Conservation (phyloP, 2,888 invertebrate genomes). For the Theretra japonica region DNA sequence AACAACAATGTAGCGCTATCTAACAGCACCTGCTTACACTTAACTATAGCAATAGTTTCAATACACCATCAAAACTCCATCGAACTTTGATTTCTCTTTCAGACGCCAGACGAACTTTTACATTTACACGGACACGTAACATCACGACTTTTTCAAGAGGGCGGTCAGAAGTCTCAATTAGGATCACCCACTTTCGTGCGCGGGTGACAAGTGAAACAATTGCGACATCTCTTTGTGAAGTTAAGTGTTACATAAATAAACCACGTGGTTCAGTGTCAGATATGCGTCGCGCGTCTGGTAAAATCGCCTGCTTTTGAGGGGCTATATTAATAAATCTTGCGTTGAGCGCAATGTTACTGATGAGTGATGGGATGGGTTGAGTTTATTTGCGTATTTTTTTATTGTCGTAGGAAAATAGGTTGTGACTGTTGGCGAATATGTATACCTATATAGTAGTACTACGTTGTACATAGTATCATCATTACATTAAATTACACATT, state of each 20-base stretch:
- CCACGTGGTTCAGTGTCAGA: not conserved
- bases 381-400: too few relatives aligned
- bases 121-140: not conserved
- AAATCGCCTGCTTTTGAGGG: not conserved
- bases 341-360: not conserved
- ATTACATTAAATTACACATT: too few relatives aligned
- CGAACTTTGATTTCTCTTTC: not conserved
- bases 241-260: slow-evolving; percentile 3
- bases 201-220: slow-evolving; percentile 11
- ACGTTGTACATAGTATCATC: too few relatives aligned
- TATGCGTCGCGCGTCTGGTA: not conserved
- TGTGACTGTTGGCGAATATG: too few relatives aligned
- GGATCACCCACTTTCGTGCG: not conserved
- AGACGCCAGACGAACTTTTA: not conserved
- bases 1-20: too few relatives aligned
- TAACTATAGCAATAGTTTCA: too few relatives aligned
- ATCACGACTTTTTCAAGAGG: not conserved
- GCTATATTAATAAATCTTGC: not conserved
- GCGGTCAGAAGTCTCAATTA: not conserved
- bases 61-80: not conserved
- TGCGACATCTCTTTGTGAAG: not conserved
- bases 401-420: too few relatives aligned
- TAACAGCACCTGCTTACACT: too few relatives aligned
- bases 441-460: too few relatives aligned
- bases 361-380: too few relatives aligned